Base-by-base conservation (phyloP, 2,888 invertebrate genomes). In the Leucophenga montana region DNA sequence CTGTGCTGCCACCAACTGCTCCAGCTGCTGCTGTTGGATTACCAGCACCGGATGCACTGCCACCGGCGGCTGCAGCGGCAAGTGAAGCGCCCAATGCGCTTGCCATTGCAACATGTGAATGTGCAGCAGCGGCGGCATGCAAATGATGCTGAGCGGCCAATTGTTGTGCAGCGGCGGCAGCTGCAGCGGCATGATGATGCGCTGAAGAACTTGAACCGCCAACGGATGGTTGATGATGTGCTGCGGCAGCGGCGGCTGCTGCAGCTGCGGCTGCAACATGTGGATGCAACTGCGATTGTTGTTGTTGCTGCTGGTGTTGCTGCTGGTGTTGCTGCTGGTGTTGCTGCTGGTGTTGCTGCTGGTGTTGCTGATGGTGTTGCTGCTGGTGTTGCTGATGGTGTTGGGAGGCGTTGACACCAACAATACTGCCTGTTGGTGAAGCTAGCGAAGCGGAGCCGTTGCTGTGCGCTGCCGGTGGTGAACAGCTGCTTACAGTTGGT, bases 41-140 rank as follows among this genome's bases (percentile, higher is more conserved):
- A 88, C 74, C 68, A 79, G 87, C 69, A 80, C 87, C 69, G 78
- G 86, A 75, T 75, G 89, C 76, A 78, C 88, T 84, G 1, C 83
- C 89, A 6, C 79, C 83, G 1, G 79, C 85, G 0, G 85, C 85
- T 1, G 87, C 87, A 0, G 87, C 86, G 3, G 84, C 85, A 68
- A 85, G 53, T 0, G 83, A 84, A 5, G 83, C 85, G 65, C 85
- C 87, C 77, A 86, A 50, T 0, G 87, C 86, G 31, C 85, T 83
- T 71, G 86, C 87, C 87, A 86, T 87, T 64, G 87, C 85, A 0
- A 84, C 86, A 69, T 86, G 87, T 3, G 87, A 87, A 39, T 86
- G 87, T 0, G 86, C 87, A 0, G 86, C 87, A 16, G 39, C 39
- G 39, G 78, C 76, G 22, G 79, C 80, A 67, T 79, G 79, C 69